Evolutionary conservation across 1,140 invertebrate genomes (phyloP).

Genomic region (Sarcophaga bullata): DNA sequence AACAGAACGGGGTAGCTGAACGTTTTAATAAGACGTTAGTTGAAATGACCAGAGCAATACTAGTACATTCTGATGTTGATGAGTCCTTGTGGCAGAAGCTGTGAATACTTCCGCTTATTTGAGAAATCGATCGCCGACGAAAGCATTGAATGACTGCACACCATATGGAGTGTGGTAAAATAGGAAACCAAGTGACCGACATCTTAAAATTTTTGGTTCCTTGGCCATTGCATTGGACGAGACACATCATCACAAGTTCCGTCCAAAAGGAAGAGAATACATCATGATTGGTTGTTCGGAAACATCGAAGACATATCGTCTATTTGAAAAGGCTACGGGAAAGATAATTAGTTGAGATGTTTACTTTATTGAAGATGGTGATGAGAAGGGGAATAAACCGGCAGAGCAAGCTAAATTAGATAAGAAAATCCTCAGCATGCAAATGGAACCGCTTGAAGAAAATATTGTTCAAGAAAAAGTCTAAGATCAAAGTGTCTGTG

Average conservation of each 20-base stretch:
- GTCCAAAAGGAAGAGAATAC: slow-evolving; percentile 29
- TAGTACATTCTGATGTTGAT: no score
- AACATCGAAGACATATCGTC: slow-evolving; percentile 24
- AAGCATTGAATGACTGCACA: slow-evolving; percentile 52
- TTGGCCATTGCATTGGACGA: slow-evolving; percentile 18
- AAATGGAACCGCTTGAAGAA: no score
- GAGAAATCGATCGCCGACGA: no score
- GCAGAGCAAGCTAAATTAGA: no score
- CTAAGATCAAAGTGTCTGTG: slow-evolving; percentile 44
- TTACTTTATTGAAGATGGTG: slow-evolving; percentile 5
- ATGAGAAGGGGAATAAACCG: not conserved
- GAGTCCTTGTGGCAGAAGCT: slow-evolving; percentile 54
- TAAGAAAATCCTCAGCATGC: no score
- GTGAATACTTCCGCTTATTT: slow-evolving; percentile 46
- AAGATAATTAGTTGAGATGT: slow-evolving; percentile 26
- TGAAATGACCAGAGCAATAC: slow-evolving; percentile 47
- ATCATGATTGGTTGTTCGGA: slow-evolving; percentile 30
- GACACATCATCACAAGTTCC: slow-evolving; percentile 21
- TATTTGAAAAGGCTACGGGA: not conserved
- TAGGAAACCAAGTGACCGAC: slow-evolving; percentile 1
- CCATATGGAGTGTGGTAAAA: slow-evolving; percentile 48
- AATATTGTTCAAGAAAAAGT: not conserved
- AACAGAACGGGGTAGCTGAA: slow-evolving; percentile 48
- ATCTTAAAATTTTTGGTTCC: slow-evolving; percentile 37
- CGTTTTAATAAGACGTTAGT: slow-evolving; percentile 45